Conservation (phyloP, 2,888 invertebrate species). For the Parochlus steinenii region DNA sequence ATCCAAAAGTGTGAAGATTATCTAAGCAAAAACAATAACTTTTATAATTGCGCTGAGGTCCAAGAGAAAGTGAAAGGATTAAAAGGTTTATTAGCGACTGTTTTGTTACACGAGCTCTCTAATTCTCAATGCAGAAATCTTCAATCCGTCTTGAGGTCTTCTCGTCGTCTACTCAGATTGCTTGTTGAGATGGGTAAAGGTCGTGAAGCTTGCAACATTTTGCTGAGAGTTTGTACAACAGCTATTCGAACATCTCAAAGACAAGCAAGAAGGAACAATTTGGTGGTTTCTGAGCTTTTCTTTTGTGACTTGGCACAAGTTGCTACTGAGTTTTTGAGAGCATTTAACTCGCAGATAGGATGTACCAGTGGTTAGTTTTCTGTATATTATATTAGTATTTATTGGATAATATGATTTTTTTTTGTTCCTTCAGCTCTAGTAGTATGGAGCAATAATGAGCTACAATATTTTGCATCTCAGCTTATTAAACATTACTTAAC, state of each 20-base stretch:
- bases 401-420: constrained; percentile 4
- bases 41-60: constrained; percentile 22
- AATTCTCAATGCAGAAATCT: constrained; percentile 80
- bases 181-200: constrained; percentile 35
- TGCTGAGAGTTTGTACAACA: constrained; percentile 26
- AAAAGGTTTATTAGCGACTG: constrained; percentile 64
- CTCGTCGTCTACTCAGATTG: constrained; percentile 66
- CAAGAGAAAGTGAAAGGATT: constrained; percentile 44
- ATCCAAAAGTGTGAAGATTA: constrained; percentile 50
- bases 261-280: constrained; percentile 28
- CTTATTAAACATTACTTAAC: constrained; percentile 78
- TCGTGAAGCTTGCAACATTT: constrained; percentile 29
- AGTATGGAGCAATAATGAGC: constrained; percentile 79
- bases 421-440: constrained; percentile 45
- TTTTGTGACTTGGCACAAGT: constrained; percentile 53
- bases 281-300: constrained; percentile 41
- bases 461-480: constrained; percentile 62
- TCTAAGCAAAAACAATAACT: constrained; percentile 25
- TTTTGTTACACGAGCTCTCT: constrained; percentile 75
- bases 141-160: constrained; percentile 75
- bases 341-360: constrained; percentile 61
- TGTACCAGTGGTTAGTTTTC: constrained; percentile 48
- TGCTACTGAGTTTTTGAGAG: constrained; percentile 51
- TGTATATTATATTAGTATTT: constrained; percentile 2
- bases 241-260: constrained; percentile 27